Evolutionary conservation across 2,888 invertebrate species (phyloP).

Genomic region (Cheilosia pagana): DNA sequence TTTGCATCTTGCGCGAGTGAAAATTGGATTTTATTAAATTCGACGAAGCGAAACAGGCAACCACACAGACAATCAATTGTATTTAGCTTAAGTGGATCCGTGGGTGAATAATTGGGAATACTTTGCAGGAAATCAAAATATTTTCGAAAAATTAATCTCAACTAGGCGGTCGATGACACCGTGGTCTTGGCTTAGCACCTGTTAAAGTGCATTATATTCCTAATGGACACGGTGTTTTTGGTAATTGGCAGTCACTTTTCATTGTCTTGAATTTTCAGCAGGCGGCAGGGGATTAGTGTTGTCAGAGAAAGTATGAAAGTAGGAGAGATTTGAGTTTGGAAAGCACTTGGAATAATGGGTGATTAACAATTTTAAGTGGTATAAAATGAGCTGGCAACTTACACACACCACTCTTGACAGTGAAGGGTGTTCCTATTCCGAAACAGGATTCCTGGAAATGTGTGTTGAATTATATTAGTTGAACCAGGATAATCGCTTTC

Average conservation of each 20-base stretch:
- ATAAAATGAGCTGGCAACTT: too few species aligned
- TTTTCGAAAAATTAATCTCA: conserved; percentile 20
- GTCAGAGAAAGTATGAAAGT: too few species aligned
- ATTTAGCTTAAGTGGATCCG: conserved; percentile 26
- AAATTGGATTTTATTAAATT: conserved; percentile 60
- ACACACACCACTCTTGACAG: too few species aligned
- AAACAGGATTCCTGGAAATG: too few species aligned
- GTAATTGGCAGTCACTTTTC: conserved; percentile 26
- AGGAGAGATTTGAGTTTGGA: too few species aligned
- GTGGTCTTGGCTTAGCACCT: conserved; percentile 16
- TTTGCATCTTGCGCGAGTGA: conserved; percentile 44
- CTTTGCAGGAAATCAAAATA: conserved; percentile 21
- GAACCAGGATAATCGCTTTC: too few species aligned
- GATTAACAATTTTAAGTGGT: too few species aligned
- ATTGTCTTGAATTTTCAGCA: conserved; percentile 28
- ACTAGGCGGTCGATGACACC: conserved; percentile 3
- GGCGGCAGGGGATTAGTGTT: neutral
- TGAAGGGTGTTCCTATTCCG: too few species aligned
- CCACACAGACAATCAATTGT: conserved; percentile 18
- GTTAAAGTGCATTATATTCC: conserved; percentile 21
- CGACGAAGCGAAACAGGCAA: conserved; percentile 23
- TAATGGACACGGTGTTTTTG: conserved; percentile 5
- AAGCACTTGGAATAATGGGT: too few species aligned
- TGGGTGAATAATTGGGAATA: conserved; percentile 18
- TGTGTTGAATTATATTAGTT: too few species aligned